Base-by-base conservation (phyloP, 2,113 vertebrate species). In the Heterotis niloticus region DNA sequence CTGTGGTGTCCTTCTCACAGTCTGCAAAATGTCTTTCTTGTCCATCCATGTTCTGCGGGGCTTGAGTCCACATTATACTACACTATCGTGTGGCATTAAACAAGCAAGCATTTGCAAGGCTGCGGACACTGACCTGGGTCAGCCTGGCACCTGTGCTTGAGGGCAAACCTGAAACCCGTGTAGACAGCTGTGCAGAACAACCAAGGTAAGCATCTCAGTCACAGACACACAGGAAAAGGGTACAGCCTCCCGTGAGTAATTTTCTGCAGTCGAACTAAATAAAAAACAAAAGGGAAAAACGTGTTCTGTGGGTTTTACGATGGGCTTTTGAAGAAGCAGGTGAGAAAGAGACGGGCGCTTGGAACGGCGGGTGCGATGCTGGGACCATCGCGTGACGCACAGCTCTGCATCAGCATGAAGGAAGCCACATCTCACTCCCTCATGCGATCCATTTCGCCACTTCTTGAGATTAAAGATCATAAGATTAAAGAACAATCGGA, bases 231-330 rank as follows among this genome's bases (percentile, higher is more conserved):
- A 44, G 59, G 12, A 64, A 9, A 44, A n/a, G 17, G 64, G 29
- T 4, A 7, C 18, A 51, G 11, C 16, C 9, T 0, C 18, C 34
- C 0, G 11, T 4, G 78, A 10, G 26, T 59, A 76, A 82, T 80
- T 81, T 82, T 82, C n/a, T n/a, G n/a, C n/a, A n/a, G 83, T 79
- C 75, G 77, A 81, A 86, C 85, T 85, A 86, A 83, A 44, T 7
- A 44, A 89, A 88, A 88, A 86, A 84, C 81, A 83, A 23, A 77
- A n/a, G n/a, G n/a, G n/a, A n/a, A n/a, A n/a, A n/a, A n/a, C n/a
- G n/a, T n/a, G n/a, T n/a, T n/a, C 67, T 84, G 81, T 1, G 23
- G 28, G 34, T 44, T 44, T n/a, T 65, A 70, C 82, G 81, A 54
- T 80, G 79, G 57, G 65, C 82, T 70, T 71, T 67, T 78, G 62